These are phyloP conservation scores for Poecilia latipinna DNA, from an alignment of 2,113 vertebrate genomes.

Conservation along the genomic window DNA sequence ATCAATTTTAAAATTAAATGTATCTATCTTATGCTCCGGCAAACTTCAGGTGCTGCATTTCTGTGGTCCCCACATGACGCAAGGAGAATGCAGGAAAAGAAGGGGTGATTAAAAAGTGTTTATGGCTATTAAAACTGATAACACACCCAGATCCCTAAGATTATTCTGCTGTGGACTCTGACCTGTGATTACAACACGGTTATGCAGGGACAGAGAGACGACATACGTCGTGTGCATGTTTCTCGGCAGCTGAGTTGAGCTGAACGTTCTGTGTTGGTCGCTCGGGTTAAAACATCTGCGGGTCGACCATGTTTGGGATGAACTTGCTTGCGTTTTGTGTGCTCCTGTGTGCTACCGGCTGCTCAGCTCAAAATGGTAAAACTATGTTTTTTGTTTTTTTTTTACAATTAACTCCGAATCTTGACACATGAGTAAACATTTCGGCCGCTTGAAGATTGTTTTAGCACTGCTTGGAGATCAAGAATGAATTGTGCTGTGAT, in stretches of 20 bases:
- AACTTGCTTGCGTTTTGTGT: not conserved
- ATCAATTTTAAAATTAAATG: not conserved
- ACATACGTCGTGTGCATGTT: not conserved
- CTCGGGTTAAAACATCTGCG: not conserved
- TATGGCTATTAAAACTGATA: not conserved
- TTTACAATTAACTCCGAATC: no score
- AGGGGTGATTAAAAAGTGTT: not conserved
- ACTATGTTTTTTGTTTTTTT: not conserved
- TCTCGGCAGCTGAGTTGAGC: not conserved
- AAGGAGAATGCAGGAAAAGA: no score
- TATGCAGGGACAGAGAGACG: not conserved
- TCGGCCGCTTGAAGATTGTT: not conserved
- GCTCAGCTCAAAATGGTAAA: constrained; percentile 5
- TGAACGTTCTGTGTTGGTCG: not conserved
- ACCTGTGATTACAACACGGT: not conserved
- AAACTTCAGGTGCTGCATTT: no score
- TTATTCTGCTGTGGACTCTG: not conserved
- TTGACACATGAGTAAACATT: not conserved
- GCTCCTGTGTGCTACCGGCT: not conserved
- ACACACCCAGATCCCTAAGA: constrained; percentile 1
- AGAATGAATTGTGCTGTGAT: no score
- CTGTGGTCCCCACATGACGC: no score
- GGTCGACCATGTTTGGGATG: not conserved
- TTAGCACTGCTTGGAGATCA: not conserved
- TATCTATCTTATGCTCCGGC: not conserved